Base-by-base conservation (phyloP, 2,113 vertebrate species). In the Hippocampus barbouri region DNA sequence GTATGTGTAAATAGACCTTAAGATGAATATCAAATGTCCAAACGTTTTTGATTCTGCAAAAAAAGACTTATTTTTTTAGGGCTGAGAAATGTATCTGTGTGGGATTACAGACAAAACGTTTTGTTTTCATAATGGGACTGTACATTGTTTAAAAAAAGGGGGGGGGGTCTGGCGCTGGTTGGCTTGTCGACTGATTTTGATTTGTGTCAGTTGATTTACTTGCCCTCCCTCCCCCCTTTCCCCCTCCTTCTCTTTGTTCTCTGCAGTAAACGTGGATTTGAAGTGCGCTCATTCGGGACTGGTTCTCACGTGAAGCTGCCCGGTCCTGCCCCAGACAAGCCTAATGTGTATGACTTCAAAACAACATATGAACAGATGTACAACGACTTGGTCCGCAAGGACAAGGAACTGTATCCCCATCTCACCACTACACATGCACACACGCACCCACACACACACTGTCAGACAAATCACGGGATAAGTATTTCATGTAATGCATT, bases 281-380 rank as follows among this genome's bases (percentile, higher is more conserved):
- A 96, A 0, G 97, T 99, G 43, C 92, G 96, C 5, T 99, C 97
- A 73, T 99, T 99, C 63, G 97, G 97, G 74, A 99, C 97, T 0
- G 97, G 97, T 76, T 94, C 95, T 77, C 97, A 98, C 0, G 97
- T 98, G 91, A 98, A 99, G 81, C 93, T 98, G 49, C 97, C 97
- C 2, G 97, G 97, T 88, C 97, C 96, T 25, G 95, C 97, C 30
- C 97, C 97, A 20, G 97, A 99, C 94, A 99, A 98, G 91, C 97
- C 97, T 18, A 98, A 98, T 89, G 96, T 98, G 88, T 99, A 97
- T 62, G 97, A 99, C 94, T 99, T 99, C 95, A 99, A 98, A 95
- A 99, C 97, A 47, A 96, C 97, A 82, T 99, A 99, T 88, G 96
- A 98, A 92, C 96, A 98, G 96, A 99, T 99, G 97, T 98, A 98